Evolutionary conservation across 2,113 vertebrate species (phyloP).

Genomic region (Odocoileus hemionus): DNA sequence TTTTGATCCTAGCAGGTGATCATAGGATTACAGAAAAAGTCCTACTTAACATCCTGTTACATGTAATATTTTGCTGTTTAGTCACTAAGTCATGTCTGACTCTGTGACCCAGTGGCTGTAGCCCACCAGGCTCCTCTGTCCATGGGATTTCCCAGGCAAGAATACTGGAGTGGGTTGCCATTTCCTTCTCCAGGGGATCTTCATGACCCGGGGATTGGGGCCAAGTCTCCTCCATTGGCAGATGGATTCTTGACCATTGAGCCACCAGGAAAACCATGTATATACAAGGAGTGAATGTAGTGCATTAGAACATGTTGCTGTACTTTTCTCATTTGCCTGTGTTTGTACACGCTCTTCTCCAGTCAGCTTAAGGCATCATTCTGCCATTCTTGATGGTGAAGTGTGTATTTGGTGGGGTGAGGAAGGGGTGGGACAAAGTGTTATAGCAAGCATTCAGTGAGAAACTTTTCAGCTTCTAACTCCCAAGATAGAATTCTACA

Average conservation of each 20-base stretch:
- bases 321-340: not conserved
- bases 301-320: not conserved
- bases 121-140: not conserved
- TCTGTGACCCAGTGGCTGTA: fast-evolving
- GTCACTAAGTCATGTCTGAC: not conserved
- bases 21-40: not conserved
- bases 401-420: not conserved
- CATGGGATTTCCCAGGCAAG: not conserved
- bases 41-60: not conserved
- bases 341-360: not conserved
- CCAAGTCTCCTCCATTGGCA: not conserved
- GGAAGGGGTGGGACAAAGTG: not conserved
- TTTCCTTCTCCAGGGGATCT: not conserved
- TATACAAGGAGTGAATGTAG: not conserved
- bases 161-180: not conserved
- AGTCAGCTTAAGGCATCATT: not conserved
- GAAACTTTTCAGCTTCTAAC: not conserved
- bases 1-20: not conserved
- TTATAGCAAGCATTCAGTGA: not conserved
- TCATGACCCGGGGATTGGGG: not conserved
- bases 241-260: not conserved
- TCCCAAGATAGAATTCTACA: not conserved
- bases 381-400: not conserved
- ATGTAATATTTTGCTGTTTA: not conserved
- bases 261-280: not conserved